phyloP scores from a whole-genome alignment of 2,888 invertebrate genomes.

The Conomelus anceps region DNA sequence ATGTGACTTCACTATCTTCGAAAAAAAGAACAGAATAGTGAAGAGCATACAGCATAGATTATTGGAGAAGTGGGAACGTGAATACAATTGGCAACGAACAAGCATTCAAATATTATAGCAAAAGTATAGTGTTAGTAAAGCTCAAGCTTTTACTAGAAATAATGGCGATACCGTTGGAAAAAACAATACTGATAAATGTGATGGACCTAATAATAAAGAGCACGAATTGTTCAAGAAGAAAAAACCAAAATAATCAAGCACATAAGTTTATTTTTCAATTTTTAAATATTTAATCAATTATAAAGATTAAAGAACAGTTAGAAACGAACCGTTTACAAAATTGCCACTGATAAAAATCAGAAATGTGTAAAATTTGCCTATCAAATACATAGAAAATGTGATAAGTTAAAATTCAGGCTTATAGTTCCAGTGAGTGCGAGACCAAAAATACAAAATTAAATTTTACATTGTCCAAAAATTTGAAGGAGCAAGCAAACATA shows the following conservation, averaged over 20 bases:
- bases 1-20: too few species aligned
- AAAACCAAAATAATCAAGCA: not conserved
- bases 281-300: too few species aligned
- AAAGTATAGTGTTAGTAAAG: not conserved
- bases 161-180: too few species aligned
- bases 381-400: too few species aligned
- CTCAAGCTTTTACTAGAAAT: not conserved
- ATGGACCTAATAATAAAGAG: not conserved
- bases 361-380: too few species aligned
- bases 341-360: too few species aligned
- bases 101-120: not conserved
- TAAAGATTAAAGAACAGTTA: not conserved
- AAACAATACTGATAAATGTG: not conserved
- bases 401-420: not conserved
- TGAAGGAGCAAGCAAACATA: not conserved
- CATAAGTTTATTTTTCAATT: too few species aligned
- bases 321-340: too few species aligned
- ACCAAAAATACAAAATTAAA: not conserved
- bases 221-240: not conserved
- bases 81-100: not conserved
- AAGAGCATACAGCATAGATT: too few species aligned
- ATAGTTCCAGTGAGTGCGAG: not conserved
- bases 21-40: too few species aligned
- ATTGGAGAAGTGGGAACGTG: not conserved
- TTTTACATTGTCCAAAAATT: not conserved